These are phyloP conservation scores for Megalops cyprinoides DNA, from an alignment of 2,797 vertebrate species.

Conservation along the genomic window DNA sequence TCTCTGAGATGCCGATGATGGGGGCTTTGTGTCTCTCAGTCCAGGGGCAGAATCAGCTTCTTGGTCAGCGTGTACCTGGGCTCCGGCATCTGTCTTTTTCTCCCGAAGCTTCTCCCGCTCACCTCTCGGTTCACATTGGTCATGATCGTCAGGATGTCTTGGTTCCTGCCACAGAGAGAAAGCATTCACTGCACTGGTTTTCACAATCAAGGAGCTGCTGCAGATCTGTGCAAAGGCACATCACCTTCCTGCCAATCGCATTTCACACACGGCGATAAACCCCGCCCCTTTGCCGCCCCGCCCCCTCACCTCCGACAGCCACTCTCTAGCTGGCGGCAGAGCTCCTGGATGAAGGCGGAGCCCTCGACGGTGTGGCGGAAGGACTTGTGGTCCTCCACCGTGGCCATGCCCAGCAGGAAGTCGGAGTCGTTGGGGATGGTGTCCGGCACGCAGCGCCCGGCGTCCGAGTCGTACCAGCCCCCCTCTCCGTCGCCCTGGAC, in stretches of 20 bases:
- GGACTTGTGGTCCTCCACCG: slow-evolving; percentile 69
- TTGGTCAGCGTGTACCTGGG: slow-evolving; percentile 78
- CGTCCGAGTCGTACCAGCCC: slow-evolving; percentile 43
- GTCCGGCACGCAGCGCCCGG: background rate
- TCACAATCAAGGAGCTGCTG: background rate
- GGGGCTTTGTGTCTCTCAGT: slow-evolving; percentile 25
- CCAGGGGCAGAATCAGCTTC: slow-evolving; percentile 67
- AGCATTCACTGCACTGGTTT: background rate
- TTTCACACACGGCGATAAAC: too few species aligned
- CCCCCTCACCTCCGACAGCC: slow-evolving; percentile 74
- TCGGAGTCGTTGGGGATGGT: slow-evolving; percentile 78
- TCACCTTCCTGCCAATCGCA: background rate
- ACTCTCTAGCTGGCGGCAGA: slow-evolving; percentile 74
- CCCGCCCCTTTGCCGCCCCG: background rate
- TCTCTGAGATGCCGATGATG: background rate
- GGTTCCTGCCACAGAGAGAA: slow-evolving; percentile 60
- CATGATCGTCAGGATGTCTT: slow-evolving; percentile 78
- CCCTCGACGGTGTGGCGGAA: slow-evolving; percentile 60
- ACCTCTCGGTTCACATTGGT: slow-evolving; percentile 78
- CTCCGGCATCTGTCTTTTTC: slow-evolving; percentile 80
- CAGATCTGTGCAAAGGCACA: background rate
- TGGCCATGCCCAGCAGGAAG: slow-evolving; percentile 81
- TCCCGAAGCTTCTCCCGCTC: slow-evolving; percentile 57
- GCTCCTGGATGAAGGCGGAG: slow-evolving; percentile 84
- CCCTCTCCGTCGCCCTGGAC: slow-evolving; percentile 55